These are phyloP conservation scores for Muscicapa comitata DNA, from an alignment of 2,797 vertebrate genomes.

Conservation along the genomic window DNA sequence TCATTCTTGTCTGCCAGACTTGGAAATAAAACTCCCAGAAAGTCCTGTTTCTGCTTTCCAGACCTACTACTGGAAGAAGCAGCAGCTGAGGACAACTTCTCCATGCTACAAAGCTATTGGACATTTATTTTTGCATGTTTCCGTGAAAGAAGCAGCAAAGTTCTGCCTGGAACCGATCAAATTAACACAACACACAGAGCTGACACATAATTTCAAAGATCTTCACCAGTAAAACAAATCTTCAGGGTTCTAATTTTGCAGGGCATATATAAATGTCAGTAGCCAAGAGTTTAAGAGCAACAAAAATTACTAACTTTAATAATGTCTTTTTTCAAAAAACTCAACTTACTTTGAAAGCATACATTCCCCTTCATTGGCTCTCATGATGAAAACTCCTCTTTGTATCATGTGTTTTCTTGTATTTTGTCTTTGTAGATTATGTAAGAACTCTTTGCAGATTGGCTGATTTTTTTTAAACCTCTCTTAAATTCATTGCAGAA, in stretches of 20 bases:
- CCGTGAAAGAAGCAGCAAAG: background rate
- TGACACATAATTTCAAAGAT: background rate
- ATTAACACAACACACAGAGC: background rate
- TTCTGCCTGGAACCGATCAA: background rate
- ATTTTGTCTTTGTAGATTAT: background rate
- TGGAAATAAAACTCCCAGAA: background rate
- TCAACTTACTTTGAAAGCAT: background rate
- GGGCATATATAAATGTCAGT: background rate
- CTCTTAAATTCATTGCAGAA: background rate
- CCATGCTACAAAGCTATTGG: background rate
- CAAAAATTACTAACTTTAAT: background rate
- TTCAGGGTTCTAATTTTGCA: background rate
- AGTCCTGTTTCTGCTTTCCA: background rate
- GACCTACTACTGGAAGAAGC: background rate
- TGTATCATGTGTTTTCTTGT: background rate
- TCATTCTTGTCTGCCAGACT: background rate
- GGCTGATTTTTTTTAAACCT: background rate
- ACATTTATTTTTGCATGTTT: background rate
- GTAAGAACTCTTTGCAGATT: background rate
- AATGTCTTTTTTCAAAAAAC: rapidly evolving
- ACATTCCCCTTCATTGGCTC: background rate
- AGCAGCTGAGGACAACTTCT: background rate
- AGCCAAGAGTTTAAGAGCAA: background rate
- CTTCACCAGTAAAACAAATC: background rate
- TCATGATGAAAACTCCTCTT: background rate